Percentiles rank a stretch among this genome's conserved stretches.
Conservation (phyloP, 2,888 invertebrate species). For the Zygaena filipendulae region DNA sequence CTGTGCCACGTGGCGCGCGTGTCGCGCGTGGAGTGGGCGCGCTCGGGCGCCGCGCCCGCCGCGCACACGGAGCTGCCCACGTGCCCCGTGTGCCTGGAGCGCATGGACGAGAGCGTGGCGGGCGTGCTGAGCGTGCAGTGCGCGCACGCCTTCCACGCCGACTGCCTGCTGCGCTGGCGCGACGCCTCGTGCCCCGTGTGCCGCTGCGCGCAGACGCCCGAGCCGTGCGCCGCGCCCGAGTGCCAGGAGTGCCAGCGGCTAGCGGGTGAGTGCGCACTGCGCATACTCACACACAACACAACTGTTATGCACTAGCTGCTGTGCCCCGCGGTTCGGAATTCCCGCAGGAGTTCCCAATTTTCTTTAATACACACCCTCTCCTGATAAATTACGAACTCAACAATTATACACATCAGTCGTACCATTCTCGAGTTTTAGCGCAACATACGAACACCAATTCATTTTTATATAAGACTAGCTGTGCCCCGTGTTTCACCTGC, state of each 20-base stretch:
- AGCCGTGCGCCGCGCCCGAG: conserved; percentile 74
- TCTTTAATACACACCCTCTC: neutral
- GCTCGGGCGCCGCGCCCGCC: conserved; percentile 77
- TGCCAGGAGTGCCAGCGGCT: conserved; percentile 72
- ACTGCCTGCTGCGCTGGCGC: conserved; percentile 95
- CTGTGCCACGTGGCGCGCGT: conserved; percentile 97
- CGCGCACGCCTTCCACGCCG: conserved; percentile 97
- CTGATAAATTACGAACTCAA: too few species aligned
- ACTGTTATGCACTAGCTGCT: conserved; percentile 6
- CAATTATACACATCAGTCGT: too few species aligned
- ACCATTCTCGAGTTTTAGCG: too few species aligned
- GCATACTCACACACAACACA: conserved; percentile 1
- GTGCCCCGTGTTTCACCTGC: too few species aligned
- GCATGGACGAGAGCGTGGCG: conserved; percentile 99
- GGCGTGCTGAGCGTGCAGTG: conserved; percentile 97
- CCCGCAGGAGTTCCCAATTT: too few species aligned
- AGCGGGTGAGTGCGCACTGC: neutral
- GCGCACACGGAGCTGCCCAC: conserved; percentile 95
- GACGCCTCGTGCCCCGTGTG: conserved; percentile 99
- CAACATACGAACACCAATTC: too few species aligned
- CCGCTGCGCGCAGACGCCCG: conserved; percentile 88
- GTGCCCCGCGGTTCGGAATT: neutral
- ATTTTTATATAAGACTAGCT: too few species aligned
- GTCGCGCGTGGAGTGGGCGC: conserved; percentile 87
- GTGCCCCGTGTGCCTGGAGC: conserved; percentile 96